Evolutionary conservation across 1,140 invertebrate genomes (phyloP), one percentile per base, ranked within the genome.

Genomic region (Chionoecetes opilio): DNA sequence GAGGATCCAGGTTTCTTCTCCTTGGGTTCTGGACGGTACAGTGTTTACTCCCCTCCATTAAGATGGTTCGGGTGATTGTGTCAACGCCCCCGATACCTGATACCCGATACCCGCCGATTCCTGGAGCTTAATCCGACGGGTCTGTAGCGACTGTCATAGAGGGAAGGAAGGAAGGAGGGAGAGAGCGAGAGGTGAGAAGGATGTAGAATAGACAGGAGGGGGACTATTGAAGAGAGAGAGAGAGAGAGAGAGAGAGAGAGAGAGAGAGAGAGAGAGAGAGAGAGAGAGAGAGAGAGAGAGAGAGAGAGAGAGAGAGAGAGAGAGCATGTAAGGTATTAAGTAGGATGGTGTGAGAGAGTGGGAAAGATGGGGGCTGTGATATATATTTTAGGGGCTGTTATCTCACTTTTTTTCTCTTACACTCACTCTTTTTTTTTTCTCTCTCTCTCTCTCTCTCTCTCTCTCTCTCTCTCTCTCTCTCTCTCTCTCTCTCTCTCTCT

Each of bases 31-130:
- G 63, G 37, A 35, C 1, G 34, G 37, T 38, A 87, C 88, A 90
- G 37, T 38, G 88, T 90, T 90, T 90, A 90, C 88, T 46, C 34
- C 29, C 88, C 35, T 90, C 88, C 88, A 90, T 90, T 90, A 90
- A 90, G 88, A 90, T 90, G 88, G 37, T 46, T 2, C 37, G 21
- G 21, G 46, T 90, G 88, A 90, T 90, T 90, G 88, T 90, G 88
- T 90, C 88, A 90, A 46, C 88, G 88, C 46, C 11, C 88, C 38
- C 88, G 88, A 90, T 46, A 90, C 88, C 88, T 26, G 88, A 90
- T 46, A 90, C 88, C 88, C 88, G 37, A 90, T n/a, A 75, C 63
- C 63, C 63, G n/a, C 88, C 88, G 88, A 90, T 90, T 90, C 46
- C 26, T 90, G 88, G 32, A 31, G 17, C 37, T 87, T 87, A 87